Conservation (phyloP, 2,113 vertebrate species). For the pig (Sus scrofa) region T2T-Sscrofa CM000830.6:93990001-93990500, state of each 20-base stretch:
- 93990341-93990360: too few species aligned
- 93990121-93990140: background rate
- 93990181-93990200: background rate
- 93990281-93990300: background rate
- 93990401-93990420: too few species aligned
- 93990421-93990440: too few species aligned
- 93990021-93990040: background rate
- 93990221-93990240: background rate
- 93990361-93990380: too few species aligned
- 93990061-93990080: background rate
- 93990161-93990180: background rate
- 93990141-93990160: slow-evolving; percentile 5
- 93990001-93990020: background rate
- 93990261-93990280: background rate
- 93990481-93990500: too few species aligned
- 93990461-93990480: too few species aligned
- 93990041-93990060: background rate
- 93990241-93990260: background rate
- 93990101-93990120: background rate
- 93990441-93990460: too few species aligned
- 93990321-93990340: too few species aligned
- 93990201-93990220: background rate
- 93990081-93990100: background rate
- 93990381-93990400: too few species aligned
- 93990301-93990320: background rate